Evolutionary conservation across 2,888 invertebrate species (phyloP).

Genomic region (Rhodophaea formosa): DNA sequence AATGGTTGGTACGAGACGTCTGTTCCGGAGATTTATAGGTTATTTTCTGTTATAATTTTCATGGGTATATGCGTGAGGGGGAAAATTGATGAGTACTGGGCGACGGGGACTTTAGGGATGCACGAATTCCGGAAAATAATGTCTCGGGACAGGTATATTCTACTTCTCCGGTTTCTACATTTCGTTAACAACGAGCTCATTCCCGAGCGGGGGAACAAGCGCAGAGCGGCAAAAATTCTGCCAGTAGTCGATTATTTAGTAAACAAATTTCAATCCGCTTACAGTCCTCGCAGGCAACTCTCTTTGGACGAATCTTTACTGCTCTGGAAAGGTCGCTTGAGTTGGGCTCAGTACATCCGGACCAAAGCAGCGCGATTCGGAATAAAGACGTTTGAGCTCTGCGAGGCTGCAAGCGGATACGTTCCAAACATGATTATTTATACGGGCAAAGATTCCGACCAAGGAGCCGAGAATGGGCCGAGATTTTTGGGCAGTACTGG

Average conservation of each 20-base stretch:
- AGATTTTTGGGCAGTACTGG: too few relatives aligned
- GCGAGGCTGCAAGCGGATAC: constrained; percentile 32
- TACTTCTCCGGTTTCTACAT: constrained; percentile 26
- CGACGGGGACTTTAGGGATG: constrained; percentile 23
- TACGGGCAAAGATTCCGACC: constrained; percentile 24
- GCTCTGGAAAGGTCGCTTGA: constrained; percentile 33
- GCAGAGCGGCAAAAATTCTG: constrained; percentile 23
- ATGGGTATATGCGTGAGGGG: constrained; percentile 17
- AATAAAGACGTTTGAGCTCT: constrained; percentile 37
- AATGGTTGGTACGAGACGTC: constrained; percentile 25
- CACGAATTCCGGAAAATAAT: constrained; percentile 23
- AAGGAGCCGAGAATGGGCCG: too few relatives aligned
- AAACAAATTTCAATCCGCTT: constrained; percentile 21
- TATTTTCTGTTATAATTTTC: constrained; percentile 15
- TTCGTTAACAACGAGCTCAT: constrained; percentile 24
- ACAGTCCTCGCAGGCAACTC: constrained; percentile 20
- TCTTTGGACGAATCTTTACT: constrained; percentile 34
- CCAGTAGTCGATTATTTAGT: constrained; percentile 23
- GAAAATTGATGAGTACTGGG: constrained; percentile 25
- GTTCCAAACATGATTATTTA: too few relatives aligned
- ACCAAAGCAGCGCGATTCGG: constrained; percentile 37
- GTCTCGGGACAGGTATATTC: constrained; percentile 17
- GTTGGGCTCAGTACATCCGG: constrained; percentile 37
- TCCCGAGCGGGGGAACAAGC: background rate
- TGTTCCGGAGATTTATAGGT: constrained; percentile 14